Evolutionary conservation across 2,113 vertebrate genomes (phyloP).

Genomic region (Toxotes chatareus): DNA sequence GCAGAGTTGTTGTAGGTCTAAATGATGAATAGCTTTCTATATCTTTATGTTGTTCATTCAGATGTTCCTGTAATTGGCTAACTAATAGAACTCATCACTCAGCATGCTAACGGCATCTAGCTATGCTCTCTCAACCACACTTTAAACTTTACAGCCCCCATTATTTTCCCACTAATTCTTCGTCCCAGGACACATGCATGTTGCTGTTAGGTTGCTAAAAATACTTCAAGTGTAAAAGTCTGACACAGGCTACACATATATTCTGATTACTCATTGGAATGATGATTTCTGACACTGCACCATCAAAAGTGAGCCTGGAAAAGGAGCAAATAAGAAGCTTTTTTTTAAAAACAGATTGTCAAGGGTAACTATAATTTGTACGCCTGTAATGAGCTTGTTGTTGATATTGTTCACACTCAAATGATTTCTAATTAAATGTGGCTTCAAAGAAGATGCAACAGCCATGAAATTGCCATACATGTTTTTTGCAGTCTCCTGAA

Average conservation of each 20-base stretch:
- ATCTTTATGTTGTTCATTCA: constrained; percentile 57
- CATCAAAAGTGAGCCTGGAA: neutral
- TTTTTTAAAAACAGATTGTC: constrained; percentile 9
- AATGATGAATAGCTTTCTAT: constrained; percentile 63
- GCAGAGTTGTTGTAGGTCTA: constrained; percentile 48
- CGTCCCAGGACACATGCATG: neutral
- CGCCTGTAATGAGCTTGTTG: constrained; percentile 36
- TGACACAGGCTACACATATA: neutral
- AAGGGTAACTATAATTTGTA: constrained; percentile 24
- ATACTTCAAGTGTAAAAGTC: neutral
- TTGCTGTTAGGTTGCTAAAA: neutral
- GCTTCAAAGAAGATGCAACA: constrained; percentile 39
- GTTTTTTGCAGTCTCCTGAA: constrained; percentile 16
- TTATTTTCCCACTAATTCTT: neutral
- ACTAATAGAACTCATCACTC: constrained; percentile 74
- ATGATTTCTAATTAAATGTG: constrained; percentile 54
- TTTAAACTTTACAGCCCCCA: constrained; percentile 11
- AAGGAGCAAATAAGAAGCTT: neutral
- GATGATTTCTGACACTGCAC: neutral
- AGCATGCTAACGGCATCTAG: constrained; percentile 14
- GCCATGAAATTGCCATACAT: constrained; percentile 49
- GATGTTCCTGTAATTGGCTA: constrained; percentile 64
- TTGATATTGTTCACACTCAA: constrained; percentile 55
- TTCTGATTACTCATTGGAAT: constrained; percentile 2
- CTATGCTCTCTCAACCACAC: constrained; percentile 12